Percentiles rank a stretch among this genome's conserved stretches.
phyloP scores from a whole-genome alignment of 2,888 invertebrate genomes.

The Cheilosia pagana region DNA sequence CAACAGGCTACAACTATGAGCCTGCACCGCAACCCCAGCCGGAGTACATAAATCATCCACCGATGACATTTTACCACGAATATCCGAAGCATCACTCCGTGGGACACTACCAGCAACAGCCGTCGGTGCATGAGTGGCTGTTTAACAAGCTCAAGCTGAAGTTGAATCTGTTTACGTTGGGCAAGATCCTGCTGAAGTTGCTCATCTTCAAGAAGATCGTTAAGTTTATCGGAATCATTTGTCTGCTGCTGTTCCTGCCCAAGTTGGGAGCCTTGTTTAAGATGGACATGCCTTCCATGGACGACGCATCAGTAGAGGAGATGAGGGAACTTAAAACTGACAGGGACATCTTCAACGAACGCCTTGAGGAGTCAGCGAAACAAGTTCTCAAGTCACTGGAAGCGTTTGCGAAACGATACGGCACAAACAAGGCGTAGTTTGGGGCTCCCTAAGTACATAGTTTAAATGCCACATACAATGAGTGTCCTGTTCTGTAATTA shows the following conservation, averaged over 20 bases:
- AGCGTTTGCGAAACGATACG: slow-evolving; percentile 55
- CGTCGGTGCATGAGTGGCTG: slow-evolving; percentile 83
- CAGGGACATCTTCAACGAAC: slow-evolving; percentile 56
- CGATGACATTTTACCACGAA: slow-evolving; percentile 52
- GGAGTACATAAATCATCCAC: slow-evolving; percentile 76
- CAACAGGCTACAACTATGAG: slow-evolving; percentile 84
- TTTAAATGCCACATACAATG: slow-evolving; percentile 6
- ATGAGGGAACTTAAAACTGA: slow-evolving; percentile 41
- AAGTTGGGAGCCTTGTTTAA: slow-evolving; percentile 84
- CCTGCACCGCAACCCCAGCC: slow-evolving; percentile 83
- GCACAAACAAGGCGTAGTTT: slow-evolving; percentile 31
- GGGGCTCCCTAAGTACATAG: neutral
- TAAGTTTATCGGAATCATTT: slow-evolving; percentile 90
- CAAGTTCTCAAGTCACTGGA: slow-evolving; percentile 57
- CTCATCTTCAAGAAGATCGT: slow-evolving; percentile 92
- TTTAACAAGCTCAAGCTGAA: slow-evolving; percentile 89
- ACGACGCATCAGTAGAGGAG: slow-evolving; percentile 56
- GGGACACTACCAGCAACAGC: slow-evolving; percentile 82
- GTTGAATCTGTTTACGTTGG: slow-evolving; percentile 88
- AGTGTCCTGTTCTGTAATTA: slow-evolving; percentile 35
- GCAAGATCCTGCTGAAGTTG: slow-evolving; percentile 90
- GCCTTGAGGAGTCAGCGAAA: slow-evolving; percentile 56
- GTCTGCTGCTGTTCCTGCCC: slow-evolving; percentile 90
- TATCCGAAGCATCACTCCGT: slow-evolving; percentile 81
- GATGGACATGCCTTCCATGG: slow-evolving; percentile 76